Base-by-base conservation (phyloP, 2,888 invertebrate species). In the Nemotelus pantherinus region DNA sequence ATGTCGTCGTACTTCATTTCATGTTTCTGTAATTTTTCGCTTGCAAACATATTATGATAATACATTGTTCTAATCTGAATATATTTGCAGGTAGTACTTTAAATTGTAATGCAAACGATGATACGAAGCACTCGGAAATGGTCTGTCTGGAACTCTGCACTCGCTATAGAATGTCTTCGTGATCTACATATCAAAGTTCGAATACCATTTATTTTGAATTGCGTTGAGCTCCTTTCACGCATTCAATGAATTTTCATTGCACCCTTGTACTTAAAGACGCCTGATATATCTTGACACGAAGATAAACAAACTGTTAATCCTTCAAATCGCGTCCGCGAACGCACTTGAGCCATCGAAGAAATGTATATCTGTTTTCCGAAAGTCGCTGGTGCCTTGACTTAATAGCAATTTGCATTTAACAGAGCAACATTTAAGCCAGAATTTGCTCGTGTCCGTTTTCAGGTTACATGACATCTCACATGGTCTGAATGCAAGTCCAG, bases 371-470 rank as follows among this genome's bases (percentile, higher is more conserved):
- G n/a, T 74, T 60, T 74, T 48, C 41, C 5, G 60, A 41, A 44
- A 74, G 63, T 48, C 48, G 47, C 63, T 45, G 48, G 60, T 74
- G 74, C 50, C 60, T 74, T 63, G 58, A 63, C 77, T 76, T 71
- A 60, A 76, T 79, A 75, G 71, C 77, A 79, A 79, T 79, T 79
- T 79, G 78, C 79, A 79, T 79, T 79, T 78, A 77, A 78, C 77
- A 79, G 25, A 25, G 63, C 76, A 77, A 72, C 65, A 65, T 77
- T 78, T 75, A 77, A 78, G 75, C 55, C 64, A 78, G 70, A 76
- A 79, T 79, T 77, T 76, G 77, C 71, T 79, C 60, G 77, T 77
- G 77, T 78, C 63, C 53, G 77, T 55, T 68, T 48, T 50, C 79
- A 76, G 77, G 47, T 79, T 78, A 79, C 79, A 79, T 79, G 79